Evolutionary conservation across 2,888 invertebrate genomes (phyloP), one percentile per base, ranked within the genome.

Genomic region (Barypeithes pellucidus): DNA sequence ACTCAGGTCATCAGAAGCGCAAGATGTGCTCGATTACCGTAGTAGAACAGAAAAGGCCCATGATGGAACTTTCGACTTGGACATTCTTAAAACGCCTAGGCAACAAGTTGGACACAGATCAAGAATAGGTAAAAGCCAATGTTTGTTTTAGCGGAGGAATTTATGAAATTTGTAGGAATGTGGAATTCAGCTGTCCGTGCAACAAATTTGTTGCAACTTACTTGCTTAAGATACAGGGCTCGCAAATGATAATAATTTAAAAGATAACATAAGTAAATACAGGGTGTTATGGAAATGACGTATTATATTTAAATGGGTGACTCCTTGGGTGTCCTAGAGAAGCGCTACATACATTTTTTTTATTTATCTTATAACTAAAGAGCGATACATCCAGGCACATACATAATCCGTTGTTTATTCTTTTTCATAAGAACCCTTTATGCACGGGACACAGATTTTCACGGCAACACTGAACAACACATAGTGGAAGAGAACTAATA

Each of bases 1-100:
- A 41, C 83, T 89, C 69, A 84, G 88, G 79, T 89, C 87, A 79
- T 88, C 80, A 88, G 90, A 82, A 84, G 85, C 77, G 83, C 87
- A 43, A 59, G 67, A 67, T 70, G 69, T 68, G 62, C 73, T 77
- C 66, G 73, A 80, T 52, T 73, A 33, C 24, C 45, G 76, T 43
- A 33, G 54, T 12, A 60, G 45, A 39, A 16, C 61, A 18, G 72
- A 73, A n/a, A 68, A 39, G 9, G 45, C 22, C 12, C 60, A 60
- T 43, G 57, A 71, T 59, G 57, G 24, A 18, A 36, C 54, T 24
- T 16, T 66, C 14, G 73, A 75, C n/a, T 9, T 71, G 59, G 78
- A 76, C n/a, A 69, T 77, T 50, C 67, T 80, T 39, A 79, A 77
- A 60, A 76, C 78, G 20, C 76, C 80, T 22, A 79, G 78, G 65